phyloP scores from a whole-genome alignment of 2,113 vertebrate species.

The Arvicanthis niloticus region DNA sequence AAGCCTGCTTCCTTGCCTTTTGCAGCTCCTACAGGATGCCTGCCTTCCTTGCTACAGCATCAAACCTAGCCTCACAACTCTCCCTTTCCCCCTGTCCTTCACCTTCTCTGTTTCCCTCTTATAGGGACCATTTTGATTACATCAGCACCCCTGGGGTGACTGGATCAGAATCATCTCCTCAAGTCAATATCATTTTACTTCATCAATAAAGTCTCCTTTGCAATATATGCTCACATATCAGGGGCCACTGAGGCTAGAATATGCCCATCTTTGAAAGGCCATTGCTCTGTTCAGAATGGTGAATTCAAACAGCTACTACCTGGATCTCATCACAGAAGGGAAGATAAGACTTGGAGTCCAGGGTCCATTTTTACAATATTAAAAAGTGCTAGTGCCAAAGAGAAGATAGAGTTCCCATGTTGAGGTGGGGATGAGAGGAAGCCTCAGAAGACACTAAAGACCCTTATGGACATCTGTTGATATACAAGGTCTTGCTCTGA shows the following conservation, averaged over 20 bases:
- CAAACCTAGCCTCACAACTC: too few species aligned
- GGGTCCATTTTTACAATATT: too few species aligned
- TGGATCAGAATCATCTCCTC: neutral
- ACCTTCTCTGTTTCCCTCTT: neutral
- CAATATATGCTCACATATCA: neutral
- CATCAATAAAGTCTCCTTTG: neutral
- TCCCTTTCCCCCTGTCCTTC: too few species aligned
- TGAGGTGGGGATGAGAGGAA: fast-evolving
- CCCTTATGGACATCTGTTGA: fast-evolving
- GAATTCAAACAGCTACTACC: neutral
- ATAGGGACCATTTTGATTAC: neutral
- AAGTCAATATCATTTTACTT: neutral
- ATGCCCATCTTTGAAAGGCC: neutral
- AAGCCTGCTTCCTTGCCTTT: neutral
- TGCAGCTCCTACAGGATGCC: neutral
- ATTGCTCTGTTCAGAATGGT: neutral
- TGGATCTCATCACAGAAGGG: neutral
- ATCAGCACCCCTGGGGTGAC: neutral
- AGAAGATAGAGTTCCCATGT: too few species aligned
- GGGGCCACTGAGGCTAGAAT: neutral
- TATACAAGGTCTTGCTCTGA: neutral
- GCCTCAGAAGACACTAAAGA: neutral
- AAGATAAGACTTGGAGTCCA: neutral
- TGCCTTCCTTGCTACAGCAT: neutral
- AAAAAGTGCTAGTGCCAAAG: neutral